A percentile compares a stretch with the other conserved stretches of the same genome.
Evolutionary conservation across 1,140 invertebrate species (phyloP).

Genomic region (Xylocopa sonorina): DNA sequence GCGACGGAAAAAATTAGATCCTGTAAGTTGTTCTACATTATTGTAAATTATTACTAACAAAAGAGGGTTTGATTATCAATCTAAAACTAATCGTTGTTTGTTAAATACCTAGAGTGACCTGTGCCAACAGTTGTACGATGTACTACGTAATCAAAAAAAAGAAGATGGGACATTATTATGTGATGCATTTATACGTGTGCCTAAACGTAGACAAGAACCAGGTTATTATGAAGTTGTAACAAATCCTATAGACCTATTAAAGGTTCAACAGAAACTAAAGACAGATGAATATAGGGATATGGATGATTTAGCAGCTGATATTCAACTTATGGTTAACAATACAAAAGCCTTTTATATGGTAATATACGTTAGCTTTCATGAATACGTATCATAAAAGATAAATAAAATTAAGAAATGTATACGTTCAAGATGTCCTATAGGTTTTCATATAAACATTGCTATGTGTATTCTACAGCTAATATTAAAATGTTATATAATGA

Average conservation of each 20-base stretch:
- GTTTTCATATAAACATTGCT: too few species aligned
- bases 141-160: slow-evolving; percentile 94
- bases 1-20: slow-evolving; percentile 82
- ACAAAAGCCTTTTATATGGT: slow-evolving; percentile 96
- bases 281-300: slow-evolving; percentile 96
- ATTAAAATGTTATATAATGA: too few species aligned
- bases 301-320: slow-evolving; percentile 92
- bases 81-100: slow-evolving; percentile 5
- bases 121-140: slow-evolving; percentile 96
- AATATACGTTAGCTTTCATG: slow-evolving; percentile 44
- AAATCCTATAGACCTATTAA: slow-evolving; percentile 96
- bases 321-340: slow-evolving; percentile 94
- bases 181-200: slow-evolving; percentile 96
- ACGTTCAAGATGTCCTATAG: too few species aligned
- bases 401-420: slow-evolving; percentile 3
- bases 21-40: slow-evolving; percentile 72
- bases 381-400: slow-evolving; percentile 9
- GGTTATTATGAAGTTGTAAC: slow-evolving; percentile 95
- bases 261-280: slow-evolving; percentile 97
- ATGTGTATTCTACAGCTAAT: too few species aligned
- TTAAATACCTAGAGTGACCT: slow-evolving; percentile 86
- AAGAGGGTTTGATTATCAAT: not conserved
- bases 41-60: not conserved
- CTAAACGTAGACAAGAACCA: slow-evolving; percentile 94
- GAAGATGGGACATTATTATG: slow-evolving; percentile 95